Conservation (phyloP, 2,113 vertebrate species). For the Paramisgurnus dabryanus region DNA sequence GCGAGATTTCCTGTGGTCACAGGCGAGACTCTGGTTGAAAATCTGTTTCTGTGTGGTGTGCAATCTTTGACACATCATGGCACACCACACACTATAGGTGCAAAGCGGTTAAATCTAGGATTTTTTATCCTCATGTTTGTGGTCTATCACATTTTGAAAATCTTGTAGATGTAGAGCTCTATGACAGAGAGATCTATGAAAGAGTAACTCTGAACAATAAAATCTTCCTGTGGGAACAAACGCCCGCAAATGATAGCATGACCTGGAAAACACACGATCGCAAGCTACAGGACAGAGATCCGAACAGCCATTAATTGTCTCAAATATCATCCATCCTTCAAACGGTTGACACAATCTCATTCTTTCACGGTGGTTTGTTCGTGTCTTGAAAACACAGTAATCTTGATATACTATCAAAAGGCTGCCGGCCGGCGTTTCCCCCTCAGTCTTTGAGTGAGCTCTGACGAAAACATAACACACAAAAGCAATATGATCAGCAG, state of each 20-base stretch:
- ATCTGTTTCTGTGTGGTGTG: too few species aligned
- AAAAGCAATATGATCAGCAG: constrained; percentile 58
- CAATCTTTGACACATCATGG: too few species aligned
- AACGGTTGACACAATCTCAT: constrained; percentile 37
- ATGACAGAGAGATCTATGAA: too few species aligned
- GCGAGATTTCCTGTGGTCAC: too few species aligned
- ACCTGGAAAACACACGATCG: constrained; percentile 20
- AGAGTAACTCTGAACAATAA: too few species aligned
- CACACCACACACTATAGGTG: too few species aligned
- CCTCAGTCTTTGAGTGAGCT: constrained; percentile 62
- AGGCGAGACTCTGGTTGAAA: too few species aligned
- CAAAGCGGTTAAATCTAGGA: too few species aligned
- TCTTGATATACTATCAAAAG: constrained; percentile 67
- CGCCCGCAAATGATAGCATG: background rate
- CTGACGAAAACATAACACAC: constrained; percentile 64
- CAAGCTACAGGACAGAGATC: constrained; percentile 11
- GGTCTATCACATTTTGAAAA: too few species aligned
- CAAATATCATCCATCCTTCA: constrained; percentile 49
- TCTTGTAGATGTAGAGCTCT: too few species aligned
- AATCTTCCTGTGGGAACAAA: too few species aligned
- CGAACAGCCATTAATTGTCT: constrained; percentile 48
- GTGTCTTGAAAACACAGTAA: constrained; percentile 62
- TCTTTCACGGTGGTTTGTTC: constrained; percentile 59
- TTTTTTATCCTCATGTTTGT: too few species aligned
- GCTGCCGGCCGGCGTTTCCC: constrained; percentile 65